A percentile compares a stretch with the other conserved stretches of the same genome.
phyloP scores from a whole-genome alignment of 2,888 invertebrate genomes.

The Amphimallon solstitiale region DNA sequence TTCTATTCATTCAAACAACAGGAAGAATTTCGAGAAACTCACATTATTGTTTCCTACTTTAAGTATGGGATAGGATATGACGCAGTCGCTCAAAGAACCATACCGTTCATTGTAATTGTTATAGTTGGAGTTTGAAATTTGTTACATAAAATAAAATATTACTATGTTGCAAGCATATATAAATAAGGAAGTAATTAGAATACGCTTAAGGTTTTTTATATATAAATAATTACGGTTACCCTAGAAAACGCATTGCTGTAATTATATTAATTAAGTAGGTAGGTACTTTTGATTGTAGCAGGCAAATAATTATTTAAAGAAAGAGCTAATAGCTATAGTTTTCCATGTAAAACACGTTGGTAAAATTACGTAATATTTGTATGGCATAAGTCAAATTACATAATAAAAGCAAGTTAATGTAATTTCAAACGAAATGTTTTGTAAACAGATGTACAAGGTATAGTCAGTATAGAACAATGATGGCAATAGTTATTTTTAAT shows the following conservation, averaged over 20 bases:
- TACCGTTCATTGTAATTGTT: conserved; percentile 28
- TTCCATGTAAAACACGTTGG: not conserved
- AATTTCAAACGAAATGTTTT: too few species aligned
- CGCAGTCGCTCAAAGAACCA: conserved; percentile 18
- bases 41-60: conserved; percentile 25
- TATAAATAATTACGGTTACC: conserved; percentile 1
- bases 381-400: not conserved
- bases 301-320: not conserved
- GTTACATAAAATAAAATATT: conserved; percentile 24
- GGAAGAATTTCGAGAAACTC: conserved; percentile 34
- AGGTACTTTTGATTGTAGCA: conserved; percentile 6
- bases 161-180: conserved; percentile 9
- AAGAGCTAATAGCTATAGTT: not conserved
- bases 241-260: conserved; percentile 1
- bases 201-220: conserved; percentile 19
- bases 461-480: too few species aligned
- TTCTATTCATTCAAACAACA: conserved; percentile 14
- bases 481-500: too few species aligned
- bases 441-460: too few species aligned
- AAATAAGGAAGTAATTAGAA: conserved; percentile 34
- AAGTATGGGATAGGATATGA: conserved; percentile 36
- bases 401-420: not conserved
- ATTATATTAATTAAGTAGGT: not conserved
- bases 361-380: conserved; percentile 2
- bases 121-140: not conserved